These are phyloP conservation scores for Drosophila imparisetae DNA, from an alignment of 2,888 invertebrate genomes.

Conservation along the genomic window DNA sequence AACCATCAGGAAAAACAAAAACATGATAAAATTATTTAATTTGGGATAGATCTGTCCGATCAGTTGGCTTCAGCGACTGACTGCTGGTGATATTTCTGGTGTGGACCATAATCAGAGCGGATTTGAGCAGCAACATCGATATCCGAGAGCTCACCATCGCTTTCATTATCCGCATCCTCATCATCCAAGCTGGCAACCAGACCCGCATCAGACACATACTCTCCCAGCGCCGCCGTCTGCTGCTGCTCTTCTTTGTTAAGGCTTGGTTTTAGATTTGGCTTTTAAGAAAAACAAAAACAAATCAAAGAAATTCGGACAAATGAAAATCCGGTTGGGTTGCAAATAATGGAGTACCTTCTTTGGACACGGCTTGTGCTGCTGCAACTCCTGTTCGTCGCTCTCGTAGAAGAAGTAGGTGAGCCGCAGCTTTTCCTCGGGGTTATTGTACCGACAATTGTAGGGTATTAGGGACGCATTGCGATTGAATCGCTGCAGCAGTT, in stretches of 20 bases:
- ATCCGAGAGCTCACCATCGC: slow-evolving; percentile 64
- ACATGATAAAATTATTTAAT: slow-evolving; percentile 8
- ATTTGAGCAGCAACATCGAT: slow-evolving; percentile 30
- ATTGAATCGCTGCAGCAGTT: slow-evolving; percentile 67
- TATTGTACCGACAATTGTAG: slow-evolving; percentile 64
- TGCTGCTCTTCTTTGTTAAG: not conserved
- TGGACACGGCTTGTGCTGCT: not conserved
- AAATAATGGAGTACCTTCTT: not conserved
- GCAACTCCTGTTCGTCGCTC: slow-evolving; percentile 37
- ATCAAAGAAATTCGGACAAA: not conserved
- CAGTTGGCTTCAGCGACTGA: not conserved
- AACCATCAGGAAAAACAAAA: slow-evolving; percentile 7
- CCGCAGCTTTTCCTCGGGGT: slow-evolving; percentile 66
- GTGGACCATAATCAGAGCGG: slow-evolving; percentile 30
- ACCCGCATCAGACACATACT: slow-evolving; percentile 63
- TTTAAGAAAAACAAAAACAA: not conserved
- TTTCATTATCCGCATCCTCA: slow-evolving; percentile 48
- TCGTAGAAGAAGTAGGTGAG: slow-evolving; percentile 82
- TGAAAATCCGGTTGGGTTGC: not conserved
- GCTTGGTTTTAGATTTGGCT: not conserved
- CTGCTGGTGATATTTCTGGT: slow-evolving; percentile 14
- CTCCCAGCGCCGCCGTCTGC: slow-evolving; percentile 6
- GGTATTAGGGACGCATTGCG: slow-evolving; percentile 75
- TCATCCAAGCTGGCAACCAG: slow-evolving; percentile 41
- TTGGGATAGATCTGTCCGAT: not conserved